A percentile compares a stretch with the other conserved stretches of the same genome.
These are phyloP conservation scores for Leptosomus discolor DNA, from an alignment of 2,113 vertebrate species.

Conservation along the genomic window DNA sequence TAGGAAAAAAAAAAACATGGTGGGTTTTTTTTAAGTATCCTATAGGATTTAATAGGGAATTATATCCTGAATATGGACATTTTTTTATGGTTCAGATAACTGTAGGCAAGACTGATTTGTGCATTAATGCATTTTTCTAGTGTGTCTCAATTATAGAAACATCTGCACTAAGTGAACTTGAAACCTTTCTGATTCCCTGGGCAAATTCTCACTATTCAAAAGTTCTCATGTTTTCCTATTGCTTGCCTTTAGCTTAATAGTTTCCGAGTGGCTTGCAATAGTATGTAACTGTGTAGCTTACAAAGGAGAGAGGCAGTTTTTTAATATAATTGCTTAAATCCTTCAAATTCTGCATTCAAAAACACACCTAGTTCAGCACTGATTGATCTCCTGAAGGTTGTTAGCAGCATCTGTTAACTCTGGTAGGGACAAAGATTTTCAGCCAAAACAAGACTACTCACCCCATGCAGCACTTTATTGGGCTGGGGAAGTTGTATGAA, in stretches of 20 bases:
- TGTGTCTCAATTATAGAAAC: conserved; percentile 69
- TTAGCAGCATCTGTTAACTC: neutral
- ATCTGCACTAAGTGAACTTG: conserved; percentile 65
- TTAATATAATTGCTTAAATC: neutral
- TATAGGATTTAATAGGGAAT: conserved; percentile 58
- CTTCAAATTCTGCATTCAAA: neutral
- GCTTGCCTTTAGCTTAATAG: conserved; percentile 43
- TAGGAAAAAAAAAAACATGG: conserved; percentile 11
- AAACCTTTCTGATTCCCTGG: conserved; percentile 65
- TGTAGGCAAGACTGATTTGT: conserved; percentile 61
- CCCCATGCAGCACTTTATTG: neutral
- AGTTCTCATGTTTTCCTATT: conserved; percentile 28
- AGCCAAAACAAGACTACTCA: neutral
- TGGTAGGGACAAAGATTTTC: neutral
- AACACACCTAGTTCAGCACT: neutral
- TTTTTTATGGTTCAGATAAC: conserved; percentile 66
- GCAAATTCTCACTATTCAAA: conserved; percentile 54
- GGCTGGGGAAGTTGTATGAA: neutral
- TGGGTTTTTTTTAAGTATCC: neutral
- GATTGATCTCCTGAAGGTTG: neutral
- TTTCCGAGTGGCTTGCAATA: conserved; percentile 27
- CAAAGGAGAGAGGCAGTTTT: neutral
- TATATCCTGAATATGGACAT: conserved; percentile 24
- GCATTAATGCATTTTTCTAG: conserved; percentile 65
- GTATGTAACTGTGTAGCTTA: neutral